Base-by-base conservation (phyloP, 2,888 invertebrate species). In the Rhagium mordax region DNA sequence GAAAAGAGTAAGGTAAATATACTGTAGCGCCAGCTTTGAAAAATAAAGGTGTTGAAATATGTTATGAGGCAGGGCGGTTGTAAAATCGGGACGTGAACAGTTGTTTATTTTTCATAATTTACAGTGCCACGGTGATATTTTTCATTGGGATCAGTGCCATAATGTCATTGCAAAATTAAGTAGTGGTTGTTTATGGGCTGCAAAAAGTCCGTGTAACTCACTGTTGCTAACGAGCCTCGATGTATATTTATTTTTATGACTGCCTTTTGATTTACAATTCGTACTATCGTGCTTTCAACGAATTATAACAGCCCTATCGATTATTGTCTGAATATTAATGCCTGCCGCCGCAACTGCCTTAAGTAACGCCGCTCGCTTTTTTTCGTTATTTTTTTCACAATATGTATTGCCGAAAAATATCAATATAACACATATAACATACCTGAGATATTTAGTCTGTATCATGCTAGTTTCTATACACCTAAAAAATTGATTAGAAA, bases 111-210 rank as follows among this genome's bases (percentile, higher is more conserved):
- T 84, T 82, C 83, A 82, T 84, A 81, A 83, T 83, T 85, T 85
- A 83, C 79, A 72, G 74, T 57, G 53, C 61, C 75, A 72, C 73
- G 73, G 64, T 69, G 67, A 78, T 75, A 80, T 82, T 82, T 84
- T 82, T 83, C 81, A 80, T 78, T 74, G 72, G 79, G 82, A 84
- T 83, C 83, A 82, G 82, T 83, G 84, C 84, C 83, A 83, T 82
- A 84, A 84, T 83, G 85, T 85, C 85, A 84, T 79, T 81, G 83
- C 79, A 67, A 84, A 85, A 85, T 85, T 85, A 85, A 85, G 84
- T 84, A 83, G 83, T 82, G 78, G 82, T 84, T 84, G 84, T 85
- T 85, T 85, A 85, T 82, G 82, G 82, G 74, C 77, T 80, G 78
- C 79, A 80, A 83, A 84, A 81, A 81, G 74, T 74, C 74, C 73